Percentiles rank a stretch among this genome's conserved stretches.
Evolutionary conservation across 2,797 vertebrate genomes (phyloP).

Genomic region (Rhinichthys osculus): DNA sequence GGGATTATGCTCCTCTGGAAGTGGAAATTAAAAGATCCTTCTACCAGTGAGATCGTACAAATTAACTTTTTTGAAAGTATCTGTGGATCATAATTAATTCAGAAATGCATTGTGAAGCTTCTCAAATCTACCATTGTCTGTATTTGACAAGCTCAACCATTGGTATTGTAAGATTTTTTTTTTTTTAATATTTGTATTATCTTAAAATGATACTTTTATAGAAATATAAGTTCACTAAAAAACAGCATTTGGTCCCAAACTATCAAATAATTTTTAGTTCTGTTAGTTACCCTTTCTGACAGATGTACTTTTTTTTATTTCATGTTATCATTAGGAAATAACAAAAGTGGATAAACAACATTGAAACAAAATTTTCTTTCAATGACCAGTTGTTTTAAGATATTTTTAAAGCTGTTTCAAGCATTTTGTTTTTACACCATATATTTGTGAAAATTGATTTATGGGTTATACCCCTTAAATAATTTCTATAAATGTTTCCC

Average conservation of each 20-base stretch:
- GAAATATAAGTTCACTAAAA: neutral
- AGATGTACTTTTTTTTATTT: neutral
- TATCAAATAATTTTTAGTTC: neutral
- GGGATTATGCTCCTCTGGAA: neutral
- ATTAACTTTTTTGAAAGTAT: neutral
- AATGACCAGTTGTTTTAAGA: neutral
- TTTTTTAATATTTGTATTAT: neutral
- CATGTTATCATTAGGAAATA: neutral
- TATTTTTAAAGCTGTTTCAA: neutral
- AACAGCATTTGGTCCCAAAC: neutral
- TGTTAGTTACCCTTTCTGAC: no score
- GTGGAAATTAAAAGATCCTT: constrained; percentile 4
- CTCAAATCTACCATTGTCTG: neutral
- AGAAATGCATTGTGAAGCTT: neutral
- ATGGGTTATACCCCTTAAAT: neutral
- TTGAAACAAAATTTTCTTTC: no score
- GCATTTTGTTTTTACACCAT: no score
- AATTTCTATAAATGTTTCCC: neutral
- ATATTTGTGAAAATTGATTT: no score
- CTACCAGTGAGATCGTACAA: neutral
- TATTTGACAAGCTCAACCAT: neutral
- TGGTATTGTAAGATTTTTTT: neutral
- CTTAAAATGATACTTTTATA: neutral
- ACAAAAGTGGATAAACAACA: neutral
- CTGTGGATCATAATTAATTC: neutral